A percentile compares a stretch with the other conserved stretches of the same genome.
phyloP scores from a whole-genome alignment of 2,888 invertebrate genomes.

The Drosophila mulleri region DNA sequence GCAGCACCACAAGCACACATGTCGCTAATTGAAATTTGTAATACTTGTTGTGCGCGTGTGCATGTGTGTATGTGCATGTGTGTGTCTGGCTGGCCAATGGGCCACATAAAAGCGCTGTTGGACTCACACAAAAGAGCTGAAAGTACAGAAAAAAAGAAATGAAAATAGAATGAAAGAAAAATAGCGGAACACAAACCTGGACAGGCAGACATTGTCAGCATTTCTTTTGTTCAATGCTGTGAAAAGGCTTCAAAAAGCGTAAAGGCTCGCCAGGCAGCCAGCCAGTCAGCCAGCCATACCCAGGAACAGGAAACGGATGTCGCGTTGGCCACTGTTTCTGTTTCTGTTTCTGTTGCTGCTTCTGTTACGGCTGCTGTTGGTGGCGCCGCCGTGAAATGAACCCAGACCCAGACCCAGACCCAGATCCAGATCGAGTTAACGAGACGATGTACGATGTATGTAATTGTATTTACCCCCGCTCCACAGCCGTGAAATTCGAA shows the following conservation, averaged over 20 bases:
- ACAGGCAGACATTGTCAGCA: constrained; percentile 70
- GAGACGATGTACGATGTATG: constrained; percentile 35
- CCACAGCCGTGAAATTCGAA: constrained; percentile 9
- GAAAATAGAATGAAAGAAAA: constrained; percentile 51
- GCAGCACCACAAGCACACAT: constrained; percentile 27
- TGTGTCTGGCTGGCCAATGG: constrained; percentile 59
- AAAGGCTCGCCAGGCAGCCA: constrained; percentile 47
- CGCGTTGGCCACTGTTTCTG: constrained; percentile 76
- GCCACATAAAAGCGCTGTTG: constrained; percentile 56
- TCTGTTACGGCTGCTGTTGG: constrained; percentile 27
- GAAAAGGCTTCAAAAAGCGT: constrained; percentile 75
- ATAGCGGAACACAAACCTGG: constrained; percentile 62
- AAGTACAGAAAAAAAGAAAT: constrained; percentile 5
- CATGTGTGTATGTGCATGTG: constrained; percentile 17
- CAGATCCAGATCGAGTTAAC: constrained; percentile 15
- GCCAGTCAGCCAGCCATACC: constrained; percentile 47
- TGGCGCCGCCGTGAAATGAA: constrained; percentile 44
- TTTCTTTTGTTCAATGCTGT: constrained; percentile 71
- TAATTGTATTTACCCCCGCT: constrained; percentile 45
- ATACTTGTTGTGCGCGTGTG: constrained; percentile 43
- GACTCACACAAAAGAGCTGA: constrained; percentile 39
- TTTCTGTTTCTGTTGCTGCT: constrained; percentile 10
- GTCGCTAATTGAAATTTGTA: constrained; percentile 76
- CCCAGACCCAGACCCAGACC: constrained; percentile 31
- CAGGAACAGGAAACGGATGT: constrained; percentile 76